A percentile compares a stretch with the other conserved stretches of the same genome.
Conservation (phyloP, 2,113 vertebrate genomes). For the Benitochromis conjunctus region DNA sequence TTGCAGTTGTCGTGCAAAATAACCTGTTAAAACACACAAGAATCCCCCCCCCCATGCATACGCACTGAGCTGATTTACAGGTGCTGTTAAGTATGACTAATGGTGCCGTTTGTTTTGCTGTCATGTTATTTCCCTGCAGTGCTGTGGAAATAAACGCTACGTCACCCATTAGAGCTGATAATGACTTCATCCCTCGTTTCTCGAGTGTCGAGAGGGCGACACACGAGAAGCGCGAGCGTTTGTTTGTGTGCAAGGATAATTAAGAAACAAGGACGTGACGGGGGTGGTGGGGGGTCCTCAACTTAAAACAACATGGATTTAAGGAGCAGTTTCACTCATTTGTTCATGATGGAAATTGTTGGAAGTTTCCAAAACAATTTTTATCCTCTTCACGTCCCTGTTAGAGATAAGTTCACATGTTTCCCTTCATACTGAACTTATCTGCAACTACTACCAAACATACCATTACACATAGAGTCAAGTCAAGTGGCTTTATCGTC, state of each 20-base stretch:
- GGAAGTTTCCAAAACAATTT: background rate
- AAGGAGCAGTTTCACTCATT: background rate
- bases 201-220: background rate
- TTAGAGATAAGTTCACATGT: background rate
- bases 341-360: background rate
- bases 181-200: conserved; percentile 58
- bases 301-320: background rate
- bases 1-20: conserved; percentile 35
- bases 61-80: conserved; percentile 50
- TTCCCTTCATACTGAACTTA: too few species aligned
- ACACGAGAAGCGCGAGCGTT: background rate
- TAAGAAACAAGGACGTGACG: background rate
- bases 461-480: background rate
- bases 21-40: conserved; percentile 32
- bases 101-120: conserved; percentile 63
- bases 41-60: background rate
- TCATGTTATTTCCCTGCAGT: conserved; percentile 57
- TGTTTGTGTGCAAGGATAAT: conserved; percentile 5
- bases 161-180: conserved; percentile 61
- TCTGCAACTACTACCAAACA: background rate
- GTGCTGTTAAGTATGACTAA: conserved; percentile 59
- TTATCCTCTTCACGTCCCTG: background rate
- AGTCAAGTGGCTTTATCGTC: background rate
- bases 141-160: conserved; percentile 46
- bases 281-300: fast-evolving